Base-by-base conservation (phyloP, 2,113 vertebrate genomes). In the Macroglossus sobrinus region DNA sequence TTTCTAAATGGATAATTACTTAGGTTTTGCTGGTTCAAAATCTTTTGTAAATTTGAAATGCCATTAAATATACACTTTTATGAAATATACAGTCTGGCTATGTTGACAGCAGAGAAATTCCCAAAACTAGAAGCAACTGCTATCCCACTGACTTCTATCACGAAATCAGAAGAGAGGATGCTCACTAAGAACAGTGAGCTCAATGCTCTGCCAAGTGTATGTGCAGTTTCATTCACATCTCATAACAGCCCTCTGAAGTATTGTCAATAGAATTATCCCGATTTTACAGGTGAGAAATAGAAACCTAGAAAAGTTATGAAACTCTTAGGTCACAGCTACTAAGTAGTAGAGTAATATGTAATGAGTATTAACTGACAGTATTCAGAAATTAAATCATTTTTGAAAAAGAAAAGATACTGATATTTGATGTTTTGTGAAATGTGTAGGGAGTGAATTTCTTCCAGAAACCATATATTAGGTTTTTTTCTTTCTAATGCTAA, bases 11-110 rank as follows among this genome's bases (percentile, higher is more conserved):
- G 79, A 72, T 93, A 38, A 53, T 87, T 64, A 69, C 57, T 93
- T 94, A 30, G 30, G 7, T 89, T 80, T 89, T 93, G 33, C 16
- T 89, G 50, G 26, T 87, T 94, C 26, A 71, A 28, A 64, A 47
- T 91, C n/a, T 64, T 84, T 79, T 85, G 3, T 79, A 82, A 88
- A 74, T 78, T 55, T 94, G 68, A 93, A 95, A 93, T 1, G 1
- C 40, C 55, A 57, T 72, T 81, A 33, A 75, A 22, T 43, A 59
- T 53, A 16, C 30, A 68, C 38, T 68, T 74, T 40, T 71, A 21
- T 16, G 68, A 22, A 74, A 28, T 78, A 12, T 96, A 16, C n/a
- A 76, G 0, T 84, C 81, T 81, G 71, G 59, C 89, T 84, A 18
- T 79, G 9, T 74, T 87, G 14, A 90, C 30, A 88, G 33, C n/a